phyloP scores from a whole-genome alignment of 2,888 invertebrate genomes.

The Lasius platythorax region DNA sequence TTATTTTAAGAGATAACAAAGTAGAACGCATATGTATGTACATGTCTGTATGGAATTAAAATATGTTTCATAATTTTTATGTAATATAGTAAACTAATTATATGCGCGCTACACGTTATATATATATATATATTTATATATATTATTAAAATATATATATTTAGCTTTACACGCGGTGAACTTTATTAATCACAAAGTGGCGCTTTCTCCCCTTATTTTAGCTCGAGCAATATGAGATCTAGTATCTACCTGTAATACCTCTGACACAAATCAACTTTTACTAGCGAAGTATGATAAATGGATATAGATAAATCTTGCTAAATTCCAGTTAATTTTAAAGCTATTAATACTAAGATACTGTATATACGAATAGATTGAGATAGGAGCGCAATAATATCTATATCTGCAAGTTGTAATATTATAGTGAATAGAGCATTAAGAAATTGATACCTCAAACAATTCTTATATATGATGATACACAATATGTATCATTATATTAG shows the following conservation, averaged over 20 bases:
- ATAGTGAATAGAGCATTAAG: neutral
- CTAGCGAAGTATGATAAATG: neutral
- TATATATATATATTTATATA: neutral
- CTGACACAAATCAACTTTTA: conserved; percentile 8
- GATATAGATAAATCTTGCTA: neutral
- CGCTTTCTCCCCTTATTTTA: neutral
- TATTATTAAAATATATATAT: neutral
- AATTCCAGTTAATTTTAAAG: neutral
- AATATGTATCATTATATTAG: neutral
- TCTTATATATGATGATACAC: too few species aligned
- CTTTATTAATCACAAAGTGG: neutral
- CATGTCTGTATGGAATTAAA: neutral
- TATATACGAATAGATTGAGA: neutral
- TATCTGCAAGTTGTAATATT: neutral
- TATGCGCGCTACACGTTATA: neutral
- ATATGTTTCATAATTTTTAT: conserved; percentile 10
- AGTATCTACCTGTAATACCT: neutral
- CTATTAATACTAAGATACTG: neutral
- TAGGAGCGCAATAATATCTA: neutral
- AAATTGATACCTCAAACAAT: neutral
- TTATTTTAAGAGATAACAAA: conserved; percentile 8
- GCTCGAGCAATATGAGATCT: neutral
- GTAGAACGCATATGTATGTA: neutral
- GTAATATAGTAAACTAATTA: neutral
- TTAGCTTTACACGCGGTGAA: neutral